These are phyloP conservation scores for Trachelus troglodyta DNA, from an alignment of 2,888 invertebrate genomes.

Conservation along the genomic window DNA sequence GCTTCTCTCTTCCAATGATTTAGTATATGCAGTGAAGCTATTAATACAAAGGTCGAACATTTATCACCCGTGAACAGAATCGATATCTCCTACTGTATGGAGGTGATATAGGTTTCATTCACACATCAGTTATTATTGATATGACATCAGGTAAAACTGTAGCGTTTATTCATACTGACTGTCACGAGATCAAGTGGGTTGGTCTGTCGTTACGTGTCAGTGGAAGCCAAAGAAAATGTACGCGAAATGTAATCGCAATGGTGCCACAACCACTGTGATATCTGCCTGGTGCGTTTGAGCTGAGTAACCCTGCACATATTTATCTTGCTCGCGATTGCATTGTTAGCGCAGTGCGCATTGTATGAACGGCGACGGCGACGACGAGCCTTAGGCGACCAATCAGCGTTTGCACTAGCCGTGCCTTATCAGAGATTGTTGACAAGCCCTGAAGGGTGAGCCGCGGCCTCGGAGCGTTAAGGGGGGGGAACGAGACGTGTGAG, in stretches of 20 bases:
- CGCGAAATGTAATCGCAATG: neutral
- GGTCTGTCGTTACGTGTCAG: neutral
- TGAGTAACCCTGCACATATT: constrained; percentile 41
- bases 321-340: constrained; percentile 57
- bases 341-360: constrained; percentile 57
- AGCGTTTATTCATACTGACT: neutral
- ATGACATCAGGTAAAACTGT: neutral
- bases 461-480: neutral
- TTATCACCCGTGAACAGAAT: neutral
- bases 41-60: no score
- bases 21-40: neutral
- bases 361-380: constrained; percentile 54
- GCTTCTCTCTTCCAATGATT: neutral
- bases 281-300: neutral
- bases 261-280: neutral
- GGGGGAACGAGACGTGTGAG: neutral
- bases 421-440: constrained; percentile 53
- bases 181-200: neutral
- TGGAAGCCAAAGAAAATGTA: neutral
- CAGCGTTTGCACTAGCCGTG: constrained; percentile 52
- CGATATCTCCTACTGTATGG: neutral
- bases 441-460: constrained; percentile 27
- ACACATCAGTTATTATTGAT: neutral
- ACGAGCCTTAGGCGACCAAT: constrained; percentile 58
- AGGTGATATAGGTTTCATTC: neutral